Conservation (phyloP, 2,113 vertebrate genomes). For the Tachysurus vachellii region DNA sequence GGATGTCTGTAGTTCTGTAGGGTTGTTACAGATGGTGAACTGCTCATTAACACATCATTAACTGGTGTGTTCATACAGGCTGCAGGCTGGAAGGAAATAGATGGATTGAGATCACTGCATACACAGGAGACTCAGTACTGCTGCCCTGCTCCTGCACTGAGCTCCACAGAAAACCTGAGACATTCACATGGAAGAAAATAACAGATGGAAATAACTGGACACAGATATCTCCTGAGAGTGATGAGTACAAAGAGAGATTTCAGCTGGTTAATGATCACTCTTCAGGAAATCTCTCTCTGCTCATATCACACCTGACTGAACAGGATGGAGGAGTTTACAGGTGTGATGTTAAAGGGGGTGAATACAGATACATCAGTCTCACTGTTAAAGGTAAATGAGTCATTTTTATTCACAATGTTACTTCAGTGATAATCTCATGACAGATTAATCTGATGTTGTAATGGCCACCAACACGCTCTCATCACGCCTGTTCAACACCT, state of each 20-base stretch:
- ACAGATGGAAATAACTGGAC: accelerated
- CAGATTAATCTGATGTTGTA: not conserved
- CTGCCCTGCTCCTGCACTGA: conserved; percentile 29
- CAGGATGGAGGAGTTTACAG: not conserved
- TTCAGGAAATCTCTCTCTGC: conserved; percentile 24
- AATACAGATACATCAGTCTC: not conserved
- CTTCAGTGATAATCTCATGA: not conserved
- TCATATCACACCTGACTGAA: conserved; percentile 31
- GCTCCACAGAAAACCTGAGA: not conserved
- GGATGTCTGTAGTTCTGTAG: not conserved
- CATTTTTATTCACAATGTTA: not conserved
- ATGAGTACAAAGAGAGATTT: not conserved
- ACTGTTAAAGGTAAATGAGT: not conserved
- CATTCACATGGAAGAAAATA: not conserved
- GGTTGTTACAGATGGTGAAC: not conserved
- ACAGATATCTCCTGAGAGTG: not conserved
- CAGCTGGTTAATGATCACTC: not conserved
- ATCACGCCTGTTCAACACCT: not conserved
- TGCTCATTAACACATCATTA: not conserved
- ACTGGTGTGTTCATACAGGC: conserved; percentile 19
- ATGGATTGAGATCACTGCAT: not conserved
- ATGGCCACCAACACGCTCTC: not conserved
- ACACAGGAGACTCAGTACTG: conserved; percentile 19
- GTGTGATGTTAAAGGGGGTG: not conserved
- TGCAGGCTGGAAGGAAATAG: not conserved